Conservation (phyloP, 1,140 invertebrate genomes). For the Ladona fulva region DNA sequence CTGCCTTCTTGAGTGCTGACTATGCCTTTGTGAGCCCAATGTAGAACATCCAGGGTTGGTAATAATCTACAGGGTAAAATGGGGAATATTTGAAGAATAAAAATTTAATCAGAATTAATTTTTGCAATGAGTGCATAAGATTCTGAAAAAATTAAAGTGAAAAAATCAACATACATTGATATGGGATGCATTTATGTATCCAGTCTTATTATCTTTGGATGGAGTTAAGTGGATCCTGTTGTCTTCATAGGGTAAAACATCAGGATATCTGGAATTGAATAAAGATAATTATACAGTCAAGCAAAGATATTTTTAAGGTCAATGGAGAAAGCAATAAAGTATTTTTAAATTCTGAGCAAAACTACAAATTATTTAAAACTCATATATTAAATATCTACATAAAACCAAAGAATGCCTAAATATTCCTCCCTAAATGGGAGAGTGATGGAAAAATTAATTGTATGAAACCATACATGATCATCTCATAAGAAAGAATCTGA, state of each 20-base stretch:
- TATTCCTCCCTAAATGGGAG: too few relatives aligned
- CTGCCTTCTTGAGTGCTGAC: neutral
- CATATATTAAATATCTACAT: too few relatives aligned
- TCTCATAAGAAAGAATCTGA: too few relatives aligned
- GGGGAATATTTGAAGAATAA: neutral
- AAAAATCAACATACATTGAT: constrained; percentile 50
- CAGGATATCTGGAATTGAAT: constrained; percentile 46
- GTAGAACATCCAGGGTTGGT: neutral
- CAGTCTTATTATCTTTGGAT: constrained; percentile 66
- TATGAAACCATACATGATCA: too few relatives aligned
- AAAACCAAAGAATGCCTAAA: too few relatives aligned
- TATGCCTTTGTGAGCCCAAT: neutral
- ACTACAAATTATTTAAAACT: too few relatives aligned
- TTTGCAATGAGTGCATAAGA: neutral
- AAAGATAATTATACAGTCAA: too few relatives aligned
- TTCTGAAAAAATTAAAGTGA: too few relatives aligned
- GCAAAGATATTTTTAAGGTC: too few relatives aligned
- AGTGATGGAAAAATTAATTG: too few relatives aligned
- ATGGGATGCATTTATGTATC: constrained; percentile 86
- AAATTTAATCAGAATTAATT: neutral
- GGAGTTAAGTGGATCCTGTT: constrained; percentile 70
- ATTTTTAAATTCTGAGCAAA: too few relatives aligned
- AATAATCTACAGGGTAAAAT: neutral
- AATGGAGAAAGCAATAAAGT: too few relatives aligned
- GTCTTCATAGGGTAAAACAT: constrained; percentile 81